Evolutionary conservation across 2,797 vertebrate species (phyloP).

Genomic region (Acipenser oxyrinchus): DNA sequence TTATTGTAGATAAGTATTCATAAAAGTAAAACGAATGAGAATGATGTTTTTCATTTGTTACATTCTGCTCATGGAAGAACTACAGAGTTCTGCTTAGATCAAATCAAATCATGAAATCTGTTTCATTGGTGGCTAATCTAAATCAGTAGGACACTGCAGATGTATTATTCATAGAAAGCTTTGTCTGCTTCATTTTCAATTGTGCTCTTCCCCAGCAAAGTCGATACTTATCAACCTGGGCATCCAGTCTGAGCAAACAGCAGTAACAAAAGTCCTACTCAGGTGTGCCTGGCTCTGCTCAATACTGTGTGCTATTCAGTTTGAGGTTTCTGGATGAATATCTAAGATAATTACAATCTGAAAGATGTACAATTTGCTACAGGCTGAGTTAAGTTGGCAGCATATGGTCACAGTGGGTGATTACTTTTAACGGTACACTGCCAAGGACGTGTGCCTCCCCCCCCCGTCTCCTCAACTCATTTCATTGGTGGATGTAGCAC

Average conservation of each 20-base stretch:
- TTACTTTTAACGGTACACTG: background rate
- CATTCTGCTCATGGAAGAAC: too few species aligned
- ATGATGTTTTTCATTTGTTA: too few species aligned
- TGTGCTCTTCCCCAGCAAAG: background rate
- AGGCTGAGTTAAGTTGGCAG: background rate
- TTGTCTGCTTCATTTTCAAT: background rate
- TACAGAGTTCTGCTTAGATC: too few species aligned
- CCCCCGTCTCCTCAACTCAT: background rate
- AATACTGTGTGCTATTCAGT: background rate
- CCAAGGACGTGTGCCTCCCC: background rate
- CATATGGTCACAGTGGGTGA: background rate
- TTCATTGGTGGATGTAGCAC: background rate
- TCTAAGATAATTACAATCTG: background rate
- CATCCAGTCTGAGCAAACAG: background rate
- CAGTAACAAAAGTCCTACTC: background rate
- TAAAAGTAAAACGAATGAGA: too few species aligned
- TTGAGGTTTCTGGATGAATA: background rate
- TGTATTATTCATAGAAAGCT: background rate
- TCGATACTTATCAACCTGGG: background rate
- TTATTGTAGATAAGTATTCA: too few species aligned
- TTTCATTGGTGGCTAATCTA: too few species aligned
- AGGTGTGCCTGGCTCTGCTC: background rate
- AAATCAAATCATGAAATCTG: too few species aligned
- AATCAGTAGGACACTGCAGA: too few species aligned
- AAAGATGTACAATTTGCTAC: background rate